Percentiles rank a stretch among this genome's conserved stretches.
These are phyloP conservation scores for Mohoua ochrocephala DNA, from an alignment of 2,113 vertebrate species.

Conservation along the genomic window DNA sequence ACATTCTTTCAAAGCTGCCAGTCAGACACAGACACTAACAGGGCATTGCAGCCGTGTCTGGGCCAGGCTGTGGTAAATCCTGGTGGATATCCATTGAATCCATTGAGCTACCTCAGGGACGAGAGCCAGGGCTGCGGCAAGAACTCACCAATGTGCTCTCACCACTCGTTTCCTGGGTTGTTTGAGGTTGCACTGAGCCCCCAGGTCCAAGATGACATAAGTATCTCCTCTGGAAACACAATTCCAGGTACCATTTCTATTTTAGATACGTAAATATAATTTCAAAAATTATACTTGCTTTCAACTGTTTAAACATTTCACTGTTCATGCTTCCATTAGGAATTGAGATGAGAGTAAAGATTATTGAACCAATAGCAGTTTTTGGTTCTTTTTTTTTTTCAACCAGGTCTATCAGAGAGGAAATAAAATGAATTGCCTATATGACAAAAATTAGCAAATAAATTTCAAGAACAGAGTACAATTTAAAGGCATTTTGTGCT, in stretches of 20 bases:
- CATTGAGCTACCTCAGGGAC: background rate
- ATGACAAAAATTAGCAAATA: background rate
- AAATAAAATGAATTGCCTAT: background rate
- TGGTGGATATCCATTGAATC: background rate
- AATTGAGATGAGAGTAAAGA: background rate
- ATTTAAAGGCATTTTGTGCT: background rate
- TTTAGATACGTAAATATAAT: background rate
- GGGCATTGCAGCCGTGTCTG: background rate
- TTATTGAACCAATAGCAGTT: background rate
- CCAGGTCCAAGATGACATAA: background rate
- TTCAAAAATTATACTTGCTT: background rate
- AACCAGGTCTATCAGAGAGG: background rate
- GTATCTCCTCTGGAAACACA: background rate
- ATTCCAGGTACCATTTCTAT: background rate
- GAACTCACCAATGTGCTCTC: background rate
- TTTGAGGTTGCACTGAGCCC: background rate
- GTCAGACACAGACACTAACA: background rate
- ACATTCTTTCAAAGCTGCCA: background rate
- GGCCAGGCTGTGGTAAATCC: background rate
- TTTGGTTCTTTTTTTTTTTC: background rate
- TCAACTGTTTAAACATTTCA: background rate
- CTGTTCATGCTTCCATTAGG: background rate
- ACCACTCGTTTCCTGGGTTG: background rate
- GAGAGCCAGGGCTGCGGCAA: background rate
- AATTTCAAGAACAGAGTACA: background rate